phyloP scores from a whole-genome alignment of 2,113 vertebrate genomes.

The Dipodomys ordii region DNA sequence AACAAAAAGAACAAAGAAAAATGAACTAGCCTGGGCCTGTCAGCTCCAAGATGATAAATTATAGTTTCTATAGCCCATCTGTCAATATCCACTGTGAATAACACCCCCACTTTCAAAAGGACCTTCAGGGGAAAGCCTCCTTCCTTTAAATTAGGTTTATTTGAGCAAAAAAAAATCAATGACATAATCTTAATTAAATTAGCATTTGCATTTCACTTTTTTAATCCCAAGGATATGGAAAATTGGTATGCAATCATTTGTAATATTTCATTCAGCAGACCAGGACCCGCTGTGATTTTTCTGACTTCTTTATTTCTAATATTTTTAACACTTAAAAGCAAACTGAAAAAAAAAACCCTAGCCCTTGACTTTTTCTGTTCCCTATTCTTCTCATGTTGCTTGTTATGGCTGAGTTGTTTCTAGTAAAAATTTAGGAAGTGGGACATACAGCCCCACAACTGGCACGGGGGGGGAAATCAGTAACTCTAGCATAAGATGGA shows the following conservation, averaged over 20 bases:
- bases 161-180: not conserved
- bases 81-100: not conserved
- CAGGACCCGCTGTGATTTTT: not conserved
- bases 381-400: not conserved
- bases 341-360: not conserved
- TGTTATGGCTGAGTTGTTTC: conserved; percentile 42
- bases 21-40: not conserved
- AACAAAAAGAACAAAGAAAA: not conserved
- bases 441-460: not conserved
- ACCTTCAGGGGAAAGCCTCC: not conserved
- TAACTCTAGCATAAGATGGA: conserved; percentile 22
- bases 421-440: conserved; percentile 50
- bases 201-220: conserved; percentile 7
- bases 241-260: not conserved
- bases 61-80: not conserved
- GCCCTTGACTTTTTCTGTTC: no score
- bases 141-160: not conserved
- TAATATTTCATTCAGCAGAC: not conserved
- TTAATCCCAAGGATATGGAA: conserved; percentile 25
- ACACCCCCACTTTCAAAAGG: not conserved
- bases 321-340: conserved; percentile 44
- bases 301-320: conserved; percentile 8
- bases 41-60: conserved; percentile 1
- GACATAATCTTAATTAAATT: not conserved
- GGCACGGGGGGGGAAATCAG: not conserved